Conservation (phyloP, 2,888 invertebrate species). For the Timema podura region DNA sequence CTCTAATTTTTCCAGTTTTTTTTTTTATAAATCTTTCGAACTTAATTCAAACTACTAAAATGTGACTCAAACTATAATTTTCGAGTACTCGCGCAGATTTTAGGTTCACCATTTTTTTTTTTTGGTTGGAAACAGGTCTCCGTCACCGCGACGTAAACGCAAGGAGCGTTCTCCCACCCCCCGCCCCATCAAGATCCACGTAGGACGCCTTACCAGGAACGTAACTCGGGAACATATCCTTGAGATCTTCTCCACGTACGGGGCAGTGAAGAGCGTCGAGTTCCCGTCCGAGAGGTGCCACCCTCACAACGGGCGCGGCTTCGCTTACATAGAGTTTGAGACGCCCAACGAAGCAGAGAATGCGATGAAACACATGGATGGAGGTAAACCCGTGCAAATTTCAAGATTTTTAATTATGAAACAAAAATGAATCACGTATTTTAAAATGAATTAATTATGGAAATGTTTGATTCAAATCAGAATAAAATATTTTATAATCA, state of each 20-base stretch:
- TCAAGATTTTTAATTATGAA: background rate
- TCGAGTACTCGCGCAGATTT: background rate
- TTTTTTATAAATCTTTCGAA: too few relatives aligned
- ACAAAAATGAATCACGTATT: too few relatives aligned
- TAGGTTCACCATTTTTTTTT: background rate
- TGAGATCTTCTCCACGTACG: conserved; percentile 89
- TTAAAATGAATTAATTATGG: too few relatives aligned
- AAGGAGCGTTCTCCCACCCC: conserved; percentile 87
- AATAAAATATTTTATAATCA: too few relatives aligned
- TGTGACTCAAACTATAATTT: background rate
- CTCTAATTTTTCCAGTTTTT: background rate
- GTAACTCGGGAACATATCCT: conserved; percentile 85
- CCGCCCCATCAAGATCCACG: conserved; percentile 88
- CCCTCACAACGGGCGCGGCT: conserved; percentile 83
- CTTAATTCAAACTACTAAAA: background rate
- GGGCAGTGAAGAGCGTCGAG: conserved; percentile 82
- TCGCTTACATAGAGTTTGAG: conserved; percentile 93
- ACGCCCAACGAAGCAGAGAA: conserved; percentile 95
- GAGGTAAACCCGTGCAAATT: conserved; percentile 55
- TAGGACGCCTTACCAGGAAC: conserved; percentile 88
- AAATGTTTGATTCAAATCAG: too few relatives aligned
- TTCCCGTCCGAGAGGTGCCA: conserved; percentile 86
- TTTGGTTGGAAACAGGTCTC: conserved; percentile 40
- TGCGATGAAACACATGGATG: conserved; percentile 99
- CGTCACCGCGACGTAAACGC: conserved; percentile 61